These are phyloP conservation scores for Adelphocoris suturalis DNA, from an alignment of 2,888 invertebrate genomes.

Conservation along the genomic window DNA sequence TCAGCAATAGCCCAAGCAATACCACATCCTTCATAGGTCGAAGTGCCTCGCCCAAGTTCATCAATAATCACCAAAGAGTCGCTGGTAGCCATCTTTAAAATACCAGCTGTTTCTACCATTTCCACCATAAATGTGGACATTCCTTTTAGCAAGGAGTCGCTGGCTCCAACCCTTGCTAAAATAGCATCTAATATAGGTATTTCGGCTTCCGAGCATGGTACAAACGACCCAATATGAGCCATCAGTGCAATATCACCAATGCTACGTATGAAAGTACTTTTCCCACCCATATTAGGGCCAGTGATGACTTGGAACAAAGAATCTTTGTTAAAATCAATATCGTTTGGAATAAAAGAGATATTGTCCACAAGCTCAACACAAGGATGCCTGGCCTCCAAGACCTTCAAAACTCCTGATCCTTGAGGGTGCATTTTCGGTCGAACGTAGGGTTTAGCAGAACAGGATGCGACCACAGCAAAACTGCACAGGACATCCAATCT, in stretches of 20 bases:
- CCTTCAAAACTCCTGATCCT: constrained; percentile 83
- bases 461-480: constrained; percentile 89
- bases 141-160: constrained; percentile 92
- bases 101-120: constrained; percentile 97
- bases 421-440: constrained; percentile 86
- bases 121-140: constrained; percentile 99
- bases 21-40: constrained; percentile 96
- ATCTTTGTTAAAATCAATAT: constrained; percentile 85
- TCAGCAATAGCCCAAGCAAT: constrained; percentile 99
- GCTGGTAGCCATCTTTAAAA: constrained; percentile 90
- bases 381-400: constrained; percentile 92
- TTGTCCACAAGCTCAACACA: constrained; percentile 94
- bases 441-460: constrained; percentile 87
- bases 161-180: constrained; percentile 94
- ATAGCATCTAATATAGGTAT: constrained; percentile 91
- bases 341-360: constrained; percentile 94
- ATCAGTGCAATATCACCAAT: constrained; percentile 91
- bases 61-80: constrained; percentile 97
- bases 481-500: constrained; percentile 93
- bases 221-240: constrained; percentile 95
- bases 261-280: constrained; percentile 96
- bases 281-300: constrained; percentile 99
- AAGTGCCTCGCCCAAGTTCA: constrained; percentile 95
- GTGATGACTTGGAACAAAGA: constrained; percentile 85
- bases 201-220: constrained; percentile 90